Conservation (phyloP, 2,113 vertebrate genomes). For the Rhegmatorhina hoffmannsi region DNA sequence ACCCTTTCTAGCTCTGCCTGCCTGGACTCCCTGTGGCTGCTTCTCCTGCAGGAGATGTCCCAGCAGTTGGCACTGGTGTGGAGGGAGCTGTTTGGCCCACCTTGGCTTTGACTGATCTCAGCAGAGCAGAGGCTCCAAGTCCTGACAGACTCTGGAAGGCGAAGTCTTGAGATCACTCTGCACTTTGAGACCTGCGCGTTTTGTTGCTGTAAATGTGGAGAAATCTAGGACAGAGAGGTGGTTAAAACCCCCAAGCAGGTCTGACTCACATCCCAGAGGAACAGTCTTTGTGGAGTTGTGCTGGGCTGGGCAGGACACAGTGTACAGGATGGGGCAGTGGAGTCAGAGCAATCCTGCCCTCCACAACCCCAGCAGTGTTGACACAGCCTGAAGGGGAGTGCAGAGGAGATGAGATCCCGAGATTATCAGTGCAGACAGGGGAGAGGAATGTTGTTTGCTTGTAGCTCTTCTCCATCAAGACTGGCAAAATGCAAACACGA, state of each 20-base stretch:
- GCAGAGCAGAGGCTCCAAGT: background rate
- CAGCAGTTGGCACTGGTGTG: background rate
- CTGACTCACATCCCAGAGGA: background rate
- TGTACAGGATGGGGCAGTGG: background rate
- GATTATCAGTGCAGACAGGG: constrained; percentile 34
- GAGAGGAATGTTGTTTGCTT: constrained; percentile 60
- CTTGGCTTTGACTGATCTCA: background rate
- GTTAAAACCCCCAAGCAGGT: background rate
- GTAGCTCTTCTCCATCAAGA: constrained; percentile 17
- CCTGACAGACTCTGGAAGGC: background rate
- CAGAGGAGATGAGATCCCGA: background rate
- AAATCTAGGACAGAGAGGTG: background rate
- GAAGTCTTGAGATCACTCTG: background rate
- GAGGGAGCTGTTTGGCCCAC: background rate
- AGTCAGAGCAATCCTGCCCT: background rate
- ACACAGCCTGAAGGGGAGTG: background rate
- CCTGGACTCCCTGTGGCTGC: background rate
- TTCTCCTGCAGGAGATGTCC: background rate
- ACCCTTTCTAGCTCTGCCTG: background rate
- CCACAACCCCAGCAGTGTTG: background rate
- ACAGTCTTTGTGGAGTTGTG: background rate
- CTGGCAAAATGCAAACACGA: constrained; percentile 9
- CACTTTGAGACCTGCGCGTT: background rate
- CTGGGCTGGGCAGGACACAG: constrained; percentile 14
- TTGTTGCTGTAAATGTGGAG: background rate